phyloP scores from a whole-genome alignment of 2,113 vertebrate species.

The Clarias macrocephalus region DNA sequence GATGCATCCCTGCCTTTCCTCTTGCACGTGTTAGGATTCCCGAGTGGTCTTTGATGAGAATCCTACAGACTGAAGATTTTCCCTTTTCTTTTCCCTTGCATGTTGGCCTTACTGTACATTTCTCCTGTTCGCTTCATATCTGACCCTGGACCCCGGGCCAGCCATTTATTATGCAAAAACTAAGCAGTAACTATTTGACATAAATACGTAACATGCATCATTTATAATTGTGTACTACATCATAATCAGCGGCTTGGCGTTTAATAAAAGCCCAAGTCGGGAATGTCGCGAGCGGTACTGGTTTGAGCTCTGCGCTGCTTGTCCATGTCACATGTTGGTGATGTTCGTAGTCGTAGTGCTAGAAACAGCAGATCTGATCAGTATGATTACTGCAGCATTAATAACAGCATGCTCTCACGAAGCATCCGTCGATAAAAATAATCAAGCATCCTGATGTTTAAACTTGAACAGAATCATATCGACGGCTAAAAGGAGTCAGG shows the following conservation, averaged over 20 bases:
- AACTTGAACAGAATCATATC: background rate
- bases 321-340: background rate
- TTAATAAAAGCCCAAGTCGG: background rate
- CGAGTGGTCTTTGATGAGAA: background rate
- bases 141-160: background rate
- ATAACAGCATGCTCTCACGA: background rate
- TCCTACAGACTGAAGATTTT: background rate
- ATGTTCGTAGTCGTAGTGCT: slow-evolving; percentile 18
- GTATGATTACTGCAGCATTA: background rate
- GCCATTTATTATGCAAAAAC: background rate
- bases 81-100: background rate
- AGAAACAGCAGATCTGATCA: background rate
- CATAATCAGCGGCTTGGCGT: background rate
- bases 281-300: background rate
- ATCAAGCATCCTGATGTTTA: background rate
- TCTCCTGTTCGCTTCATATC: background rate
- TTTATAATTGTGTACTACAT: background rate
- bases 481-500: background rate
- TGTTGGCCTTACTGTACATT: slow-evolving; percentile 19
- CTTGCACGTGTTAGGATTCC: background rate
- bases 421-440: background rate
- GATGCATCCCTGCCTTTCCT: slow-evolving; percentile 1
- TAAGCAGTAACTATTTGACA: background rate
- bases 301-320: slow-evolving; percentile 1
- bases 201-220: background rate